phyloP scores from a whole-genome alignment of 2,113 vertebrate species.

The Laterallus jamaicensis region DNA sequence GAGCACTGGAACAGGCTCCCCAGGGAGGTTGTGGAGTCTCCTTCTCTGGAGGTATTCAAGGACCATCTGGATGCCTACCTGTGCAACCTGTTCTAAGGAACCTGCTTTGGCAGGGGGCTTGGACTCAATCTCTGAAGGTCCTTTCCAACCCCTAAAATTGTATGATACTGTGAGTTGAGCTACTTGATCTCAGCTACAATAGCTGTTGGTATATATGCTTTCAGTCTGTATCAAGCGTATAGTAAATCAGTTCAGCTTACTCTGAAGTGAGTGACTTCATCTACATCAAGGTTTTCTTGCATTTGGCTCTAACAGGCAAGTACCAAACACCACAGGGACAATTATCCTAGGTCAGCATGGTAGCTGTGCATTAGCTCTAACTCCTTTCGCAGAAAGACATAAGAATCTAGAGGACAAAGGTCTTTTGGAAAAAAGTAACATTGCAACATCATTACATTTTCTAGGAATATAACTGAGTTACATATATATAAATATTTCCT shows the following conservation, averaged over 20 bases:
- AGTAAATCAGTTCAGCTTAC: not conserved
- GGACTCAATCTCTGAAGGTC: too few relatives aligned
- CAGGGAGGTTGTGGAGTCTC: too few relatives aligned
- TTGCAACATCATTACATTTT: too few relatives aligned
- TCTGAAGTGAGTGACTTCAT: not conserved
- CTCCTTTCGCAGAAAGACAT: not conserved
- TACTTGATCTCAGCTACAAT: rapidly evolving
- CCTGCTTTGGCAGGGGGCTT: too few relatives aligned
- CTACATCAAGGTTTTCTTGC: not conserved
- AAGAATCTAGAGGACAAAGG: not conserved
- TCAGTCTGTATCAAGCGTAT: not conserved
- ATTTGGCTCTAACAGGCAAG: not conserved
- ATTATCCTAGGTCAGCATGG: not conserved
- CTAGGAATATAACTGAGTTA: too few relatives aligned
- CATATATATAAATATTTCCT: not conserved
- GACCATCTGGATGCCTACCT: too few relatives aligned
- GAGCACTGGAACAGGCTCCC: too few relatives aligned
- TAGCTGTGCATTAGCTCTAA: not conserved
- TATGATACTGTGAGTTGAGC: not conserved
- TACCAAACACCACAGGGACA: not conserved
- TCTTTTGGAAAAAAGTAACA: not conserved
- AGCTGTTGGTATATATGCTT: not conserved
- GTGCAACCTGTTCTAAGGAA: too few relatives aligned
- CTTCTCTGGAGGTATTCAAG: too few relatives aligned
- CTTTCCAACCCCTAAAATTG: too few relatives aligned